phyloP scores from a whole-genome alignment of 2,888 invertebrate genomes.

The Eupithecia vulgata region DNA sequence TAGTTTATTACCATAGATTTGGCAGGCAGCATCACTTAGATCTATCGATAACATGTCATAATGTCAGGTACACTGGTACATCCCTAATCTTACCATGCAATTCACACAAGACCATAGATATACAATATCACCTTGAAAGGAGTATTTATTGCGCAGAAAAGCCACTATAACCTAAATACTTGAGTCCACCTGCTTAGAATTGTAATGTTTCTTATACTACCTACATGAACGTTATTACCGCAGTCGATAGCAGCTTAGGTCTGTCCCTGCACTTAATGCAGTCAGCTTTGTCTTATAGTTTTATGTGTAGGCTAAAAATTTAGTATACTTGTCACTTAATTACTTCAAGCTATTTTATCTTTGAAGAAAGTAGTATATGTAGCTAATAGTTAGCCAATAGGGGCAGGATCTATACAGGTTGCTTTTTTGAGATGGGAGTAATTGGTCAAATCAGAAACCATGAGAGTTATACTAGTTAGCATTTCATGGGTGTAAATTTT shows the following conservation, averaged over 20 bases:
- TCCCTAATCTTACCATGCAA: slow-evolving; percentile 11
- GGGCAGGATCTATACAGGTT: too few species aligned
- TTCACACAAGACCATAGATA: slow-evolving; percentile 6
- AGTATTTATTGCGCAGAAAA: slow-evolving; percentile 19
- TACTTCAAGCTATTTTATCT: too few species aligned
- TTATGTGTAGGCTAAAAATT: neutral
- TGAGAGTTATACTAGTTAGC: too few species aligned
- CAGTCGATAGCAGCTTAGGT: slow-evolving; percentile 19
- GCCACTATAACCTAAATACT: slow-evolving; percentile 29
- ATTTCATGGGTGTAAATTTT: too few species aligned
- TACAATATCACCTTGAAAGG: slow-evolving; percentile 19
- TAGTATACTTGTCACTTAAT: too few species aligned
- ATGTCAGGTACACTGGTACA: neutral
- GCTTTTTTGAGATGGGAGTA: too few species aligned
- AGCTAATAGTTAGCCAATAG: too few species aligned
- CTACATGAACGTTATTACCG: slow-evolving; percentile 9
- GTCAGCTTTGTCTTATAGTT: slow-evolving; percentile 5
- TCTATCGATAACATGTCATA: slow-evolving; percentile 14
- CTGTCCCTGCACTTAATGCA: neutral
- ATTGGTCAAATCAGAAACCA: too few species aligned
- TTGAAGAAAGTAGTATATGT: too few species aligned
- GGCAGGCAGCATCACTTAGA: slow-evolving; percentile 9
- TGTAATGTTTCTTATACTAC: neutral
- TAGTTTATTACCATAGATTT: slow-evolving; percentile 4
- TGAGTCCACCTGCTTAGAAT: slow-evolving; percentile 20